Percentiles rank a stretch among this genome's conserved stretches.
phyloP scores from a whole-genome alignment of 2,113 vertebrate species.

The Anhinga rufa region DNA sequence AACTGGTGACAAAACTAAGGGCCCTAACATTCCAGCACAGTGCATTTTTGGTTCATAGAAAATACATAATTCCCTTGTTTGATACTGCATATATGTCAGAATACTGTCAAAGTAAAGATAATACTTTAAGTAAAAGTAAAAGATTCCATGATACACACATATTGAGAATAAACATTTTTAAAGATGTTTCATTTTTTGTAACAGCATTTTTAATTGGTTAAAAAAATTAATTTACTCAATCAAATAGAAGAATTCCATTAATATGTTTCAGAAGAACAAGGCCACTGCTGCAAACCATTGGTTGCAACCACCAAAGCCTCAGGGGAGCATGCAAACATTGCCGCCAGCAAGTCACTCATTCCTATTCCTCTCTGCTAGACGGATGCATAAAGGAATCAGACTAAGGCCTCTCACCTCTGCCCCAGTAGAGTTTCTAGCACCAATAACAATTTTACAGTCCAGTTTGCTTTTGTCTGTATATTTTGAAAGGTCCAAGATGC shows the following conservation, averaged over 20 bases:
- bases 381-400: not conserved
- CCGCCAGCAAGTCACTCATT: not conserved
- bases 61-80: not conserved
- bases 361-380: not conserved
- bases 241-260: not conserved
- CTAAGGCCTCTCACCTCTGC: not conserved
- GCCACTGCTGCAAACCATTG: not conserved
- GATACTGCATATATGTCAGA: not conserved
- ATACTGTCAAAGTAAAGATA: not conserved
- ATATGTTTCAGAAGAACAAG: not conserved
- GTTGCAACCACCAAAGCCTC: not conserved
- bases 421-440: not conserved
- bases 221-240: not conserved
- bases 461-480: not conserved
- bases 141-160: not conserved
- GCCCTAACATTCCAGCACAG: not conserved
- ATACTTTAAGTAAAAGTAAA: not conserved
- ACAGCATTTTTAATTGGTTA: not conserved
- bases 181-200: not conserved
- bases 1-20: not conserved
- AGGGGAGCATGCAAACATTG: accelerated
- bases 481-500: not conserved
- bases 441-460: not conserved
- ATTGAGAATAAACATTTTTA: not conserved
- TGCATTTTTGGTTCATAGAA: not conserved